Base-by-base conservation (phyloP, 92 coral and sea anemone species). In the Desmophyllum pertusum region DNA sequence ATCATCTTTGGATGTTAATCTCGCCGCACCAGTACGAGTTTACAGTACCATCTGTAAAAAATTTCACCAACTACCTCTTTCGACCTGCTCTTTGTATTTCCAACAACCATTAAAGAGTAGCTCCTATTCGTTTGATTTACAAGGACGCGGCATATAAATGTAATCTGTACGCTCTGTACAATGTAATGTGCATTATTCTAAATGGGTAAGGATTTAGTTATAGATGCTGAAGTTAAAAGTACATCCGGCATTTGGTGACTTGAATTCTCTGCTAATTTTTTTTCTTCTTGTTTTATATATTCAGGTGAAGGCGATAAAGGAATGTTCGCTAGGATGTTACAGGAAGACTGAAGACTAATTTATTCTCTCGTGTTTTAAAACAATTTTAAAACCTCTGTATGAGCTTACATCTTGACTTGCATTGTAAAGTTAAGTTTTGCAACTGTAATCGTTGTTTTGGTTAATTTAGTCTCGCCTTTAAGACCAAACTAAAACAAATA, bases 241-340 rank as follows among this genome's bases (percentile, higher is more conserved):
- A 21, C 21, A 1, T 55, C 63, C 21, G 21, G 63, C 23, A 23
- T n/a, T 55, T 23, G 29, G 5, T 55, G 29, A 0, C 63, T 55
- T 67, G 39, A 67, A 38, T 2, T 35, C 33, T 19, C 33, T 67
- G 42, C 27, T 65, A 31, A 17, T 33, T 35, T 36, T 33, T 13
- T 1, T 37, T 67, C 18, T 35, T 35, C 27, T 3, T 5, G 8
- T 38, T 67, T 27, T 10, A 15, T 50, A 10, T 29, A 35, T 8
- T 23, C 73, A 67, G 73, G 45, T 18, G 45, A 35, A 3, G 43
- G 41, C 33, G 42, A 18, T 67, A 42, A 37, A 18, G 46, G 25
- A 37, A 67, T 67, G 45, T n/a, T 67, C 45, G 42, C 73, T 19
- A 67, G 73, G n/a, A 67, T 67, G 73, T 38, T 67, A 17, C n/a